These are phyloP conservation scores for Stomatorhinus ivindoensis DNA, from an alignment of 2,113 vertebrate genomes.

Conservation along the genomic window DNA sequence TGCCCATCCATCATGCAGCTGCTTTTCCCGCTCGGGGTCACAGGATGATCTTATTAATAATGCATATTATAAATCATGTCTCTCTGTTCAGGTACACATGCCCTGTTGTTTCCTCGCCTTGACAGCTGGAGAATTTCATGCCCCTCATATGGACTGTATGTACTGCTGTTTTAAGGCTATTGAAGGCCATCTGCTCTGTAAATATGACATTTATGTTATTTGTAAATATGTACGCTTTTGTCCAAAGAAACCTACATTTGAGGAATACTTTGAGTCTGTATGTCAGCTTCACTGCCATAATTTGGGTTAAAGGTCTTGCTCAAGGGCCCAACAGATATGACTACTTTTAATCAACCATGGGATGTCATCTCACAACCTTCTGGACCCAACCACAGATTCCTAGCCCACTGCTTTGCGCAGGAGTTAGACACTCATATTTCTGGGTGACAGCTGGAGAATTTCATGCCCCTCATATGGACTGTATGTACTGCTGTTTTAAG, in stretches of 20 bases:
- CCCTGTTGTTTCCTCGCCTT: not conserved
- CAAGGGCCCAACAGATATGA: not conserved
- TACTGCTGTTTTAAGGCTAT: not conserved
- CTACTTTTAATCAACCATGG: not conserved
- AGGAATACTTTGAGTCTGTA: not conserved
- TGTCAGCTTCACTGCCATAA: not conserved
- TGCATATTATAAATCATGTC: not conserved
- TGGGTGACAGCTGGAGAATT: not conserved
- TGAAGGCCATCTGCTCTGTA: not conserved
- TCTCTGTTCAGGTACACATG: not conserved
- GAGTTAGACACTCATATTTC: not conserved
- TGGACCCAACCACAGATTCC: not conserved
- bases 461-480: not conserved
- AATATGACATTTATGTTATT: not conserved
- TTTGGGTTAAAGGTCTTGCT: not conserved
- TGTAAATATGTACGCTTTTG: not conserved
- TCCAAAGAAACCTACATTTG: not conserved
- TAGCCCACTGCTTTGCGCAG: not conserved
- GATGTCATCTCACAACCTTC: not conserved
- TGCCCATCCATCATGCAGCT: not conserved
- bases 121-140: not conserved
- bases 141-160: not conserved
- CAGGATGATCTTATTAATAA: not conserved
- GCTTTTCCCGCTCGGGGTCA: not conserved
- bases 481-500: not conserved